Evolutionary conservation across 2,797 vertebrate genomes (phyloP).

Genomic region (Crossoptilon crossoptilon): DNA sequence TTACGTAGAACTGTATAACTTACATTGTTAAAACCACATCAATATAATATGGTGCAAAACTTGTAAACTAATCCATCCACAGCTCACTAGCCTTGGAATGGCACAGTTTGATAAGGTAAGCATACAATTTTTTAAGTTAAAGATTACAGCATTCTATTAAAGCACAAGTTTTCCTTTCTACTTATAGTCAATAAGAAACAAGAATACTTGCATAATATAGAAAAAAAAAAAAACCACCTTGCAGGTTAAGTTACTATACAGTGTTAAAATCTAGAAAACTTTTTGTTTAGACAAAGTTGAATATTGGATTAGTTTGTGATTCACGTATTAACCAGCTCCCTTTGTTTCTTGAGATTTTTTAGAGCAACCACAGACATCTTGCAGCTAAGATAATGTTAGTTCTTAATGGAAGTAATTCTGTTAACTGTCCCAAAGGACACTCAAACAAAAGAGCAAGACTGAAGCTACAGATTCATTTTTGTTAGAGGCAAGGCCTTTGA

Average conservation of each 20-base stretch:
- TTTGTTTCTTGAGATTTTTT: constrained; percentile 52
- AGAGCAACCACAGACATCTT: constrained; percentile 92
- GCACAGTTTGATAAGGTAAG: background rate
- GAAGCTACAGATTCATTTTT: constrained; percentile 48
- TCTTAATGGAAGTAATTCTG: constrained; percentile 72
- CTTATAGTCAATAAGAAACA: constrained; percentile 30
- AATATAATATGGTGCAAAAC: background rate
- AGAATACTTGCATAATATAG: constrained; percentile 41
- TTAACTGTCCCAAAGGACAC: constrained; percentile 66
- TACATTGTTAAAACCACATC: background rate
- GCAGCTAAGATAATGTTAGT: constrained; percentile 79
- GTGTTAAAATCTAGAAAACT: constrained; percentile 65
- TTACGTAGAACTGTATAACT: constrained; percentile 14
- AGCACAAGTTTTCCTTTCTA: background rate
- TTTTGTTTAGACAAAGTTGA: constrained; percentile 60
- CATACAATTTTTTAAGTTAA: background rate
- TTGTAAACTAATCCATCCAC: background rate
- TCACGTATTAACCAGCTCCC: constrained; percentile 41
- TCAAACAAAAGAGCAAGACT: constrained; percentile 49
- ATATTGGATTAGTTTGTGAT: constrained; percentile 75
- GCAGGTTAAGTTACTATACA: constrained; percentile 56
- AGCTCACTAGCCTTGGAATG: background rate
- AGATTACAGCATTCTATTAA: background rate
- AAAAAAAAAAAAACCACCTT: background rate
- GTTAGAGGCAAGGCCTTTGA: constrained; percentile 83